A percentile compares a stretch with the other conserved stretches of the same genome.
phyloP scores from a whole-genome alignment of 2,888 invertebrate species.

The Drosophila borealis region DNA sequence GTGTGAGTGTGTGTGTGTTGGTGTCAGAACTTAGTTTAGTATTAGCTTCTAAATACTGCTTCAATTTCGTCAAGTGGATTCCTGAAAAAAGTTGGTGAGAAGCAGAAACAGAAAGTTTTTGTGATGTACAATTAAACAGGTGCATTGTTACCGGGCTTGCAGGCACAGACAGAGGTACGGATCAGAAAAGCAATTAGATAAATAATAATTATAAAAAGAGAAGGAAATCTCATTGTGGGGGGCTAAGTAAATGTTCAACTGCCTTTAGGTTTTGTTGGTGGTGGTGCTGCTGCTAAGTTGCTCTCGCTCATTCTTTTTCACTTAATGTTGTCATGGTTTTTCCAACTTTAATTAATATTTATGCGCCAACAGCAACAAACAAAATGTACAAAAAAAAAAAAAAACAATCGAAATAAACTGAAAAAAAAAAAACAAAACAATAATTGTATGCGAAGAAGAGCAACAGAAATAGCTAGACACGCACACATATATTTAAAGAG shows the following conservation, averaged over 20 bases:
- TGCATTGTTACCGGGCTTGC: constrained; percentile 39
- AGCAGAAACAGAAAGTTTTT: constrained; percentile 66
- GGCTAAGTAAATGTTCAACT: constrained; percentile 26
- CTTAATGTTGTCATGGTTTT: constrained; percentile 55
- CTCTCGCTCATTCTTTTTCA: constrained; percentile 18
- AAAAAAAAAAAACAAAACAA: constrained; percentile 40
- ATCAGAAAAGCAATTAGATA: constrained; percentile 9
- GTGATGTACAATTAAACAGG: constrained; percentile 61
- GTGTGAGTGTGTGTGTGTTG: constrained; percentile 27
- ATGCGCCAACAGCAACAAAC: constrained; percentile 63
- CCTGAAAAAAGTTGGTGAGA: constrained; percentile 80
- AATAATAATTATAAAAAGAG: constrained; percentile 9
- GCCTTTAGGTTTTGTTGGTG: constrained; percentile 36
- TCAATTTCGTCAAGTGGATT: constrained; percentile 85
- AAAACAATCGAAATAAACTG: constrained; percentile 37
- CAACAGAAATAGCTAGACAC: constrained; percentile 35
- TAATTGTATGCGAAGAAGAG: constrained; percentile 40
- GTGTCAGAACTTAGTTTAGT: constrained; percentile 58
- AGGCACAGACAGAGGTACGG: constrained; percentile 2
- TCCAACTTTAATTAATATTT: constrained; percentile 73
- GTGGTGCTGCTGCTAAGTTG: constrained; percentile 26
- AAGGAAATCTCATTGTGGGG: constrained; percentile 8
- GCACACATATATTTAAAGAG: constrained; percentile 58
- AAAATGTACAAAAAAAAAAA: constrained; percentile 37
- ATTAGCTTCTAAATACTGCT: constrained; percentile 85